phyloP scores from a whole-genome alignment of 1,140 invertebrate genomes.

The Nautilus pompilius region DNA sequence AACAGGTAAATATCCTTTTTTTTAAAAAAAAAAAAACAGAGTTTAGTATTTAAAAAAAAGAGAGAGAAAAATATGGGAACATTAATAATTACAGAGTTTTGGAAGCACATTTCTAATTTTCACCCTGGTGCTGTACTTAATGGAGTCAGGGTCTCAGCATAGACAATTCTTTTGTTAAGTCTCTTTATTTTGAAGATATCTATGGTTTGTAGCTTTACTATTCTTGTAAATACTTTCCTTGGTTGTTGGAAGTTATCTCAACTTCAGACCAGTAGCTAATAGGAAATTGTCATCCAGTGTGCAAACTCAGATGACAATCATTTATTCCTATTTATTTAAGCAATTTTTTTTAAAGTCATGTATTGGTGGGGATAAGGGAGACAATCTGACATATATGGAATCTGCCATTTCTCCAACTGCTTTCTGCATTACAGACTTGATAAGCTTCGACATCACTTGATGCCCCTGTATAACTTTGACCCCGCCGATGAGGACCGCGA shows the following conservation, averaged over 20 bases:
- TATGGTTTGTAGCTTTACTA: too few species aligned
- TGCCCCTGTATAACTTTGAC: conserved; percentile 69
- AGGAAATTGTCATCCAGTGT: not conserved
- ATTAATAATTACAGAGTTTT: too few species aligned
- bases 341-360: not conserved
- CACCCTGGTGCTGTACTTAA: too few species aligned
- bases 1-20: conserved; percentile 31
- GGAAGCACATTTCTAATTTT: too few species aligned
- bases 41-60: too few species aligned
- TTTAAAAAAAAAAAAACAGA: too few species aligned
- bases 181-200: too few species aligned
- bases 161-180: too few species aligned
- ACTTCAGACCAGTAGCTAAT: not conserved
- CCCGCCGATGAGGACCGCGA: conserved; percentile 65
- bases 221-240: not conserved
- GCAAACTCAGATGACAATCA: not conserved
- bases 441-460: conserved; percentile 62
- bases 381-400: too few species aligned
- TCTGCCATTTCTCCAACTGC: not conserved
- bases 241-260: not conserved
- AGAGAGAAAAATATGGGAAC: too few species aligned
- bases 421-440: conserved; percentile 55
- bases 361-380: too few species aligned
- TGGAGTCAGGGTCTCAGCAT: too few species aligned
- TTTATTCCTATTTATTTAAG: not conserved